These are phyloP conservation scores for Python bivittatus DNA, from an alignment of 2,113 vertebrate species.

Conservation along the genomic window DNA sequence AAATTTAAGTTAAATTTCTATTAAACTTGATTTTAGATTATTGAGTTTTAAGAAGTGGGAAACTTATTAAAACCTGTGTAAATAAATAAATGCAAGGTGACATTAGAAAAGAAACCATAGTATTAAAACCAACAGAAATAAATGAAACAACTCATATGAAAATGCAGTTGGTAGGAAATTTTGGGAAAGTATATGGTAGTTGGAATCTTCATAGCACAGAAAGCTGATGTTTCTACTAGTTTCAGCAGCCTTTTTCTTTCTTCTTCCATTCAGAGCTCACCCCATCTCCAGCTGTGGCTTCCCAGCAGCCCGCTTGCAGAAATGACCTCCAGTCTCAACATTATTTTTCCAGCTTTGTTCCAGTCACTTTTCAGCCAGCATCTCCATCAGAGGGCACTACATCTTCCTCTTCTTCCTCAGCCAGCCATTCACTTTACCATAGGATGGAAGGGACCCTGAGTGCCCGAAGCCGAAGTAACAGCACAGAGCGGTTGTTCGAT, in stretches of 20 bases:
- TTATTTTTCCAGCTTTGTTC: constrained; percentile 79
- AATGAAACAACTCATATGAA: not conserved
- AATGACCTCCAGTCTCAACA: constrained; percentile 77
- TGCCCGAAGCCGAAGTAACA: constrained; percentile 84
- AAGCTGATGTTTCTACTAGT: not conserved
- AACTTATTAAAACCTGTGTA: not conserved
- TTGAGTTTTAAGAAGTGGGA: not conserved
- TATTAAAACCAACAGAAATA: not conserved
- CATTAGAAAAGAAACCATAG: not conserved
- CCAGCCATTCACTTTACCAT: constrained; percentile 61
- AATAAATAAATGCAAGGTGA: not conserved
- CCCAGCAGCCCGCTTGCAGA: constrained; percentile 77
- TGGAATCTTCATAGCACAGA: not conserved
- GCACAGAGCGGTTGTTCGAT: constrained; percentile 86
- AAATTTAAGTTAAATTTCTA: not conserved
- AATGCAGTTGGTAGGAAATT: not conserved
- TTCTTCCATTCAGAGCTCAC: constrained; percentile 69
- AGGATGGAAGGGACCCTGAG: constrained; percentile 66
- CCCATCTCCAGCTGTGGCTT: constrained; percentile 62
- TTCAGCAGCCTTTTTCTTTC: not conserved
- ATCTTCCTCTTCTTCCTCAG: constrained; percentile 59
- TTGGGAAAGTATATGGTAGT: not conserved
- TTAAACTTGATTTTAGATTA: not conserved
- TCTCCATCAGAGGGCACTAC: constrained; percentile 59
- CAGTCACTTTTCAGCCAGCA: constrained; percentile 42